Base-by-base conservation (phyloP, 2,888 invertebrate genomes). In the Byasa hedistus region DNA sequence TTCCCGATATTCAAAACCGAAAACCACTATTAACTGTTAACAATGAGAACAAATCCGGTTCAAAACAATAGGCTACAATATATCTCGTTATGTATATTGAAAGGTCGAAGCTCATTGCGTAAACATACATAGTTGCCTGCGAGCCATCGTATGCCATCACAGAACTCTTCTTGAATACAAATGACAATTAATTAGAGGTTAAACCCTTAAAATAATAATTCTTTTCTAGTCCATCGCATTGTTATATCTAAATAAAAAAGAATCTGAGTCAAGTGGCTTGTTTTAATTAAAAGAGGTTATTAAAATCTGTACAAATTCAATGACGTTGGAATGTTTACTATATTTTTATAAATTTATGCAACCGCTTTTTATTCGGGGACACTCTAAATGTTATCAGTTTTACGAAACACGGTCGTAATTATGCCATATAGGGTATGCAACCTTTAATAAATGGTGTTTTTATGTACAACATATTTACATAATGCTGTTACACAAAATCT, bases 81-180 rank as follows among this genome's bases (percentile, higher is more conserved):
- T 44, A 51, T 21, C 57, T 57, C 23, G 27, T 51, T 63, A 51
- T 12, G 39, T 39, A 39, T 39, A 57, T 51, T 36, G 57, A 39
- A 64, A 64, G 64, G 64, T 64, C 58, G 52, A 54, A 54, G 58
- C 55, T 55, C 61, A 61, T 64, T 64, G 58, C 64, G 64, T 57
- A 64, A 64, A 64, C 64, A 64, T 24, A 39, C 39, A 39, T 15
- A 60, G 54, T 64, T 52, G 64, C 22, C 32, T 27, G 27, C 32
- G 52, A 27, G 27, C 23, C 23, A 54, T 36, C 58, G 58, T 64
- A 58, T 23, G 51, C 57, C 64, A 52, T 61, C 54, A 52, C 22
- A 15, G 58, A 10, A 39, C 39, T 22, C 52, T 24, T 22, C 39
- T 58, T 58, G 64, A 64, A 64, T 64, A 64, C 58, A 52, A 64